Evolutionary conservation across 2,888 invertebrate genomes (phyloP), one percentile per base, ranked within the genome.

Genomic region (Apantesis nais): DNA sequence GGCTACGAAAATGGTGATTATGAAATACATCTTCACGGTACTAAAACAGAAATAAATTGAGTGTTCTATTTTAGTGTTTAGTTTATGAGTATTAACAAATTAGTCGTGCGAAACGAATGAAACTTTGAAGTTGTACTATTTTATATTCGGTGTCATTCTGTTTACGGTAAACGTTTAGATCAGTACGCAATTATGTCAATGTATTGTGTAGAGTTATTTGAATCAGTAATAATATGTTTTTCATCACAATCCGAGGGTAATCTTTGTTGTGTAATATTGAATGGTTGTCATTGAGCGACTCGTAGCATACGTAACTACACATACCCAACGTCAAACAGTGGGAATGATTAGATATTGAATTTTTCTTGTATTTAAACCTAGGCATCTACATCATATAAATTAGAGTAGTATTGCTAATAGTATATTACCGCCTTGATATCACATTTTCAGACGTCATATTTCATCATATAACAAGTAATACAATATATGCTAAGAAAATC

Each of bases 211-310:
- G 71, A 73, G 78, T 82, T 80, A 83, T 81, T 79, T 83, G 83
- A 85, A 85, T 86, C 81, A 74, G 79, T 82, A 84, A 87, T 85
- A 84, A 87, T 87, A 86, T 85, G 85, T 83, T 87, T 89, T 89
- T 87, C 83, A 86, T 87, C 84, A 90, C 90, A 92, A 92, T 89
- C 83, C 84, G 69, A 78, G 81, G 76, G 86, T 86, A 88, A 89
- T 90, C 89, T 86, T 80, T 81, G 87, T 92, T 89, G 89, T 88
- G 92, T 91, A 90, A 93, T 86, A 80, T 80, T 66, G 80, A 88
- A 86, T 81, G 75, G 80, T 84, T 85, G 89, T 86, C 89, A 92
- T 90, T 89, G 86, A 86, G 72, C 72, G 72, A 66, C 66, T 72
- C 71, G 70, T 74, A 72, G 68, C 68, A 70, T 69, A 74, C 61